Evolutionary conservation across 2,797 vertebrate species (phyloP).

Genomic region (Tenualosa thibaudeaui): DNA sequence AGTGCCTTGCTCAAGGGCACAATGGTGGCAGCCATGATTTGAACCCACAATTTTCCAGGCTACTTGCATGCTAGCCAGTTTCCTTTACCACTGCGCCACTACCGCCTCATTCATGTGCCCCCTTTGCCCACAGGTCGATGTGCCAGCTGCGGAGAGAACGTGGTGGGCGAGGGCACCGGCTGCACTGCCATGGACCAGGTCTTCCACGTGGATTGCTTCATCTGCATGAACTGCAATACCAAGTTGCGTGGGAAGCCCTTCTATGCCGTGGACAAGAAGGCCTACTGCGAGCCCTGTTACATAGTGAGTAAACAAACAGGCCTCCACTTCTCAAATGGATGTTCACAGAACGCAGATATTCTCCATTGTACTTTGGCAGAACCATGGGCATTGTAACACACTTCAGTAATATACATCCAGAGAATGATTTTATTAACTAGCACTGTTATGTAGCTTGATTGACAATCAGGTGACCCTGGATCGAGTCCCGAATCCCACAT

Average conservation of each 20-base stretch:
- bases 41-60: too few relatives aligned
- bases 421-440: neutral
- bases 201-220: conserved; percentile 94
- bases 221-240: conserved; percentile 88
- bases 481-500: too few relatives aligned
- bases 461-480: too few relatives aligned
- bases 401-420: neutral
- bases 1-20: too few relatives aligned
- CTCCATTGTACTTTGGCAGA: neutral
- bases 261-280: conserved; percentile 96
- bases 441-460: neutral
- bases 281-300: conserved; percentile 96
- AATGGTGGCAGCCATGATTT: too few relatives aligned
- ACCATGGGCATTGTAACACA: neutral
- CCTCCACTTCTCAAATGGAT: neutral
- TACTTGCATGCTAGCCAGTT: too few relatives aligned
- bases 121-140: conserved; percentile 83
- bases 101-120: conserved; percentile 13
- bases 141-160: conserved; percentile 94
- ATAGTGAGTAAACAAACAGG: conserved; percentile 80
- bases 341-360: neutral
- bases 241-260: conserved; percentile 96
- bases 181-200: conserved; percentile 99
- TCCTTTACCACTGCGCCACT: too few relatives aligned
- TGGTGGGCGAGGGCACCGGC: conserved; percentile 94